Percentiles rank a stretch among this genome's conserved stretches.
Evolutionary conservation across 2,113 vertebrate species (phyloP).

Genomic region (Corvus cornix): DNA sequence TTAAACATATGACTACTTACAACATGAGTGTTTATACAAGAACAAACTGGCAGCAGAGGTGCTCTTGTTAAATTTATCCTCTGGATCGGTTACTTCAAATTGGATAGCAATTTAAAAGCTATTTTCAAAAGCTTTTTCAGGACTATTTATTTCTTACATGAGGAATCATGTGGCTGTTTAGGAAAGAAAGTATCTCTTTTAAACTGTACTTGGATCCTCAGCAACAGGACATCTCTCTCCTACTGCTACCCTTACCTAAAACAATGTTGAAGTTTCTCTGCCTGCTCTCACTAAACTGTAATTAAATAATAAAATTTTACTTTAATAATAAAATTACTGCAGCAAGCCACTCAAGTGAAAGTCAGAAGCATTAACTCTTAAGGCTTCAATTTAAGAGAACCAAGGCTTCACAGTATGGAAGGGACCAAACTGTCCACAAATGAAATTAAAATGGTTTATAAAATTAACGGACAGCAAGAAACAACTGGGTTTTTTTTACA

Average conservation of each 20-base stretch:
- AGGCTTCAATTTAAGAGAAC: neutral
- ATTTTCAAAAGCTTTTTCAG: neutral
- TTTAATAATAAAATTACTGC: neutral
- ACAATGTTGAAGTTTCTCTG: neutral
- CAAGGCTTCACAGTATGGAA: neutral
- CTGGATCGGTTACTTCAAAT: neutral
- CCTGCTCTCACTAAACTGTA: neutral
- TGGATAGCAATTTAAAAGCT: neutral
- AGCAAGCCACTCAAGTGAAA: neutral
- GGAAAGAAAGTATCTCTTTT: neutral
- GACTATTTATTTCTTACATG: neutral
- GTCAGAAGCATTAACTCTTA: neutral
- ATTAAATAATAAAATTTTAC: neutral
- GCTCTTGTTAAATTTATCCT: slow-evolving; percentile 8
- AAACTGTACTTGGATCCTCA: neutral
- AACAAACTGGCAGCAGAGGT: slow-evolving; percentile 1
- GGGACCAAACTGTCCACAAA: neutral
- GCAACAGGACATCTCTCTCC: neutral
- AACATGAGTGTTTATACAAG: neutral
- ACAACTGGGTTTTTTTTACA: neutral
- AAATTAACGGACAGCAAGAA: neutral
- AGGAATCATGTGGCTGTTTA: neutral
- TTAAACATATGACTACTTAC: neutral
- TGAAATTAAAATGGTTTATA: neutral
- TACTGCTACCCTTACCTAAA: neutral